Evolutionary conservation across 2,888 invertebrate species (phyloP), one percentile per base, ranked within the genome.

Genomic region (Cryptophagus acutangulus): DNA sequence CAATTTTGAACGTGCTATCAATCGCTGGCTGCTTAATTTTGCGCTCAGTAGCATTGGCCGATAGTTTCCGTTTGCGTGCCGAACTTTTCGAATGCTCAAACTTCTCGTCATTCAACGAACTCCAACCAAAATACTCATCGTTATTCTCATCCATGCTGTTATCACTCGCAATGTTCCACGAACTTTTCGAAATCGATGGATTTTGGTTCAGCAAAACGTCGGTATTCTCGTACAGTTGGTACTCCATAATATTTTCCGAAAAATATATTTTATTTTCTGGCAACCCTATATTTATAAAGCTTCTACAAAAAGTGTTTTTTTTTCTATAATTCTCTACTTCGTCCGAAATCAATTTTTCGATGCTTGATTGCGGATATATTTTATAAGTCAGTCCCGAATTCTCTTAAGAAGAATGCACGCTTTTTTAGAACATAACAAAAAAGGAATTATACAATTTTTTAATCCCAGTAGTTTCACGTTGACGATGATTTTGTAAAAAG

Each of bases 391-490:
- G 50, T 50, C 46, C 50, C 35, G 40, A 26, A 15, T 31, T 31
- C 16, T 8, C 3, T 8, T 16, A 10, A 6, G 9, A 8, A 3
- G 4, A 26, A 3, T 3, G n/a, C 31, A 31, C 42, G 39, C 24
- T 49, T 60, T 63, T 74, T 86, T 87, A 87, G 73, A 87, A 87
- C 70, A 87, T 79, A 55, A 87, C 87, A 70, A 87, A 87, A 73
- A 87, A 87, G 46, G 87, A 87, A 73, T 87, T 87, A 74, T 87
- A 87, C 66, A 87, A 74, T 71, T 87, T 87, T 72, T 87, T 87
- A 63, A 87, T 86, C 46, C 87, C 87, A 34, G 87, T 87, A 16
- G 86, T 84, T 70, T 87, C 87, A 65, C 86, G 75, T 70, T 87
- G 87, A 62, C 87, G 80, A 67, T 86, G 87, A 66, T 84, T 85